Base-by-base conservation (phyloP, 2,113 vertebrate species). In the Nyctibius bracteatus region DNA sequence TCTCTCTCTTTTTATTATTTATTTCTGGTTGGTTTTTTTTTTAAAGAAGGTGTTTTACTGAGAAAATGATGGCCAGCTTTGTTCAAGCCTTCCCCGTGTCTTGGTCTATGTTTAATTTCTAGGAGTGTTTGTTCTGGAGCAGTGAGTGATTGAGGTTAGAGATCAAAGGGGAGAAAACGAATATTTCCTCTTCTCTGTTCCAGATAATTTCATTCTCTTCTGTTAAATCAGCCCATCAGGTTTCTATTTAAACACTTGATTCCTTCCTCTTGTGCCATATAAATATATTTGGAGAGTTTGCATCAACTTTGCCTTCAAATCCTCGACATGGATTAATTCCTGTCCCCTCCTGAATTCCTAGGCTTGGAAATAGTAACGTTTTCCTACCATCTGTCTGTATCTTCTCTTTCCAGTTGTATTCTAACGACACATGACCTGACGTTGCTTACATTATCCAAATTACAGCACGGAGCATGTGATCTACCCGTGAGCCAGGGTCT, bases 101-200 rank as follows among this genome's bases (percentile, higher is more conserved):
- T 77, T 21, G 37, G 35, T 67, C 43, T 43, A n/a, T 61, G 70
- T 95, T 94, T 81, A 58, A 74, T 93, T 97, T 92, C 88, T 63
- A 31, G 82, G 52, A 88, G 65, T 87, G 89, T 96, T 97, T 96
- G 95, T 89, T 93, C 88, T 96, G 95, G 96, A 95, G 68, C 92
- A 92, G 49, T 77, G 80, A 95, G 88, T 91, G 90, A 78, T 91
- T 94, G 90, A 96, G 92, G 94, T 82, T 94, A 70, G 81, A 95
- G 96, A 96, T 95, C 86, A 95, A 95, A 97, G 87, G 80, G 44
- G 68, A 87, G 91, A 94, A 86, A 94, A 93, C 23, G 54, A 96
- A 86, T 88, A 93, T 96, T 95, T 95, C 90, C 92, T 95, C 89
- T 92, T 91, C 83, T 81, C 94, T 92, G 88, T 86, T 97, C 81